These are phyloP conservation scores for Colletes latitarsis DNA, from an alignment of 1,140 invertebrate genomes.

Conservation along the genomic window DNA sequence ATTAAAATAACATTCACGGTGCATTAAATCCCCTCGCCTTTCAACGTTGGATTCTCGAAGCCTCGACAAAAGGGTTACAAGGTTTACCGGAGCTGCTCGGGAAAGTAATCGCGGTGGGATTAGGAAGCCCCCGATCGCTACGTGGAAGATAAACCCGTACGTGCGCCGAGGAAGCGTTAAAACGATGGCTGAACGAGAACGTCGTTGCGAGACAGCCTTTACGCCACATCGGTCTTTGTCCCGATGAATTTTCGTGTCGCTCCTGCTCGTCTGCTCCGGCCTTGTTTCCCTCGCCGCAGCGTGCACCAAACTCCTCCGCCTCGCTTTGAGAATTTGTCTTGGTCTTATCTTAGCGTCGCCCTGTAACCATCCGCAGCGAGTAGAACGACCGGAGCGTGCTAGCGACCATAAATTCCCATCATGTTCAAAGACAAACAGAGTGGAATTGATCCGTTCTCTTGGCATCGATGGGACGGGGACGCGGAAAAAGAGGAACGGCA, in stretches of 20 bases:
- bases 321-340: slow-evolving; percentile 58
- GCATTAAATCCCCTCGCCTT: background rate
- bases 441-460: slow-evolving; percentile 65
- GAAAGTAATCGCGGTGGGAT: background rate
- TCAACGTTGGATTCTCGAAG: background rate
- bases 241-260: slow-evolving; percentile 54
- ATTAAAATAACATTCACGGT: no score
- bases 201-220: slow-evolving; percentile 31
- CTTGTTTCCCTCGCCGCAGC: background rate
- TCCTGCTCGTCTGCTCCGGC: background rate
- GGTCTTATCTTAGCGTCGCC: slow-evolving; percentile 56
- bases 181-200: slow-evolving; percentile 32
- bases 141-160: slow-evolving; percentile 20
- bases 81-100: background rate
- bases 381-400: slow-evolving; percentile 22
- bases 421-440: slow-evolving; percentile 62
- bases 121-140: background rate
- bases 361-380: slow-evolving; percentile 50
- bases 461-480: background rate
- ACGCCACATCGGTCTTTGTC: slow-evolving; percentile 54
- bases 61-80: background rate
- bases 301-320: background rate
- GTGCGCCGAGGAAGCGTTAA: slow-evolving; percentile 16
- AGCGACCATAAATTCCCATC: slow-evolving; percentile 61
- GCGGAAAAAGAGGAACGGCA: background rate